Evolutionary conservation across 2,797 vertebrate species (phyloP).

Genomic region (Gambelia wislizenii): DNA sequence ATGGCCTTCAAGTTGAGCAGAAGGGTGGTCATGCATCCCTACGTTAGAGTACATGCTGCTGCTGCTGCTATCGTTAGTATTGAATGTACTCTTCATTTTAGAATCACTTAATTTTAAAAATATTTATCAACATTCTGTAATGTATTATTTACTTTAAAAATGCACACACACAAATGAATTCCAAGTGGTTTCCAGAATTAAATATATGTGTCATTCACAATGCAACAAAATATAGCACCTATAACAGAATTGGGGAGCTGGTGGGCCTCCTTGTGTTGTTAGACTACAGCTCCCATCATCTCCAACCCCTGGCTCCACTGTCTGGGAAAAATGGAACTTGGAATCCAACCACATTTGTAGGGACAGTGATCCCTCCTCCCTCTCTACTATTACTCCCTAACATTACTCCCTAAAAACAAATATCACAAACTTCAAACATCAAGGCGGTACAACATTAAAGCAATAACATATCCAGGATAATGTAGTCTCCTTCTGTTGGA

Average conservation of each 20-base stretch:
- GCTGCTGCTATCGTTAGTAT: not conserved
- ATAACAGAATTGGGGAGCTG: not conserved
- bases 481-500: not conserved
- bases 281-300: not conserved
- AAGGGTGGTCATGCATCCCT: not conserved
- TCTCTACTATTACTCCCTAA: not conserved
- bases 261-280: not conserved
- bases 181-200: not conserved
- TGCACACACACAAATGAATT: not conserved
- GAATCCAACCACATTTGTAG: not conserved
- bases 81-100: not conserved
- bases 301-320: not conserved
- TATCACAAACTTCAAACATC: not conserved
- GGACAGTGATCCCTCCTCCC: not conserved
- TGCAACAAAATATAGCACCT: not conserved
- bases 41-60: not conserved
- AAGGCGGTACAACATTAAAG: not conserved
- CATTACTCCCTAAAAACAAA: not conserved
- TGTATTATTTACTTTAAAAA: not conserved
- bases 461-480: not conserved
- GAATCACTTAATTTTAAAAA: not conserved
- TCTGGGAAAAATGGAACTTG: not conserved
- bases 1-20: not conserved
- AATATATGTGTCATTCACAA: not conserved
- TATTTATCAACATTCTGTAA: not conserved